Conservation (phyloP, 1,140 invertebrate species). For the Zaprionus vittiger region DNA sequence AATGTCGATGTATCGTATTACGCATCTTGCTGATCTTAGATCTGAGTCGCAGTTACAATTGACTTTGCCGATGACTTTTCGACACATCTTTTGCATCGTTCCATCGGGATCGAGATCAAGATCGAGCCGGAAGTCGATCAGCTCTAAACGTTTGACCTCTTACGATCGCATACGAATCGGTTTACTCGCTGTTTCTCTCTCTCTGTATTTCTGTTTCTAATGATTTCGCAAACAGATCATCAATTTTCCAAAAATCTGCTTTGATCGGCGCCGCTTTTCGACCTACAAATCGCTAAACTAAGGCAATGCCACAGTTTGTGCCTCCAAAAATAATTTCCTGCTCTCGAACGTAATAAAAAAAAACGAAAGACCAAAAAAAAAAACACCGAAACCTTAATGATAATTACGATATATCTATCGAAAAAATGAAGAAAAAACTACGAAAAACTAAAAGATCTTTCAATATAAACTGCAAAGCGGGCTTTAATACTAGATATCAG, state of each 20-base stretch:
- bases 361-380: constrained; percentile 2
- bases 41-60: background rate
- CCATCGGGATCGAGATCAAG: background rate
- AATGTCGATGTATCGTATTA: constrained; percentile 12
- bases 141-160: background rate
- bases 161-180: background rate
- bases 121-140: background rate
- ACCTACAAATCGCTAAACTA: constrained; percentile 49
- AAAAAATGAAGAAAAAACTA: background rate
- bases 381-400: constrained; percentile 14
- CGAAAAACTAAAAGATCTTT: background rate
- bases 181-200: background rate
- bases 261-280: constrained; percentile 44
- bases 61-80: constrained; percentile 37
- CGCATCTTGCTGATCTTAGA: background rate
- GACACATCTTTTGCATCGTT: constrained; percentile 7
- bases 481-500: background rate
- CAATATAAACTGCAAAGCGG: background rate
- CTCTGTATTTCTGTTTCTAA: background rate
- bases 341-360: constrained; percentile 7
- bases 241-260: constrained; percentile 11
- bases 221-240: constrained; percentile 16
- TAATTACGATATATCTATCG: constrained; percentile 15
- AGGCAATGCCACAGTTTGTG: constrained; percentile 19
- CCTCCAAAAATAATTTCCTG: constrained; percentile 14